phyloP scores from a whole-genome alignment of 1,140 invertebrate species.

The Steinernema feltiae region DNA sequence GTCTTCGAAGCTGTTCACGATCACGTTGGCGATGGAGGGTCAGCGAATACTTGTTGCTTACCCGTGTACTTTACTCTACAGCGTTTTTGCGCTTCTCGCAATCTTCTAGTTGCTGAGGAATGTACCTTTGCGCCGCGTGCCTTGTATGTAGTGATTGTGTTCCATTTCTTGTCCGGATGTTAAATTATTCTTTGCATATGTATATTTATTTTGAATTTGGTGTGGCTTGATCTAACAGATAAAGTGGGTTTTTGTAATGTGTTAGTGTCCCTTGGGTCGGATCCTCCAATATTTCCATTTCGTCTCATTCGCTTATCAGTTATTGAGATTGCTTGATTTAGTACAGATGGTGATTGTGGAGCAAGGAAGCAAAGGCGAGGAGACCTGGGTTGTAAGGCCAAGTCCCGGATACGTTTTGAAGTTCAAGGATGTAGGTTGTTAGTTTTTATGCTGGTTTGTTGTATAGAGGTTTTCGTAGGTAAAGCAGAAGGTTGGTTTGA shows the following conservation, averaged over 20 bases:
- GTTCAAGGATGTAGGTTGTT: constrained; percentile 21
- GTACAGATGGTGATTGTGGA: constrained; percentile 19
- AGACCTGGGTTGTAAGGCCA: constrained; percentile 18
- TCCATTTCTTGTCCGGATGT: not conserved
- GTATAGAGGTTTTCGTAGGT: not conserved
- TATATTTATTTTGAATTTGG: not conserved
- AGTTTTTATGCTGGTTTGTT: not conserved
- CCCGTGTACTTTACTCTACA: constrained; percentile 88
- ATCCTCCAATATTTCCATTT: too few relatives aligned
- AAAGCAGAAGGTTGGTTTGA: not conserved
- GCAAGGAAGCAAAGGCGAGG: not conserved
- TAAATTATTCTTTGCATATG: not conserved
- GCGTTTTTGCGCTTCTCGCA: constrained; percentile 85
- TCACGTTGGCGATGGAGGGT: constrained; percentile 79
- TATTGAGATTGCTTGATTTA: too few relatives aligned
- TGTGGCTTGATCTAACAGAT: not conserved
- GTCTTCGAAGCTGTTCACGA: constrained; percentile 84
- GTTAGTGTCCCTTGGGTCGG: not conserved
- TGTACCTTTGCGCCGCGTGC: not conserved
- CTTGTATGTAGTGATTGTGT: not conserved
- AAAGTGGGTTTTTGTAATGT: not conserved
- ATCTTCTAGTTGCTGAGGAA: constrained; percentile 69
- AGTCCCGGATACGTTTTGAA: constrained; percentile 20
- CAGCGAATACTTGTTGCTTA: constrained; percentile 86
- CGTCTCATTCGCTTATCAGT: not conserved